Evolutionary conservation across 2,113 vertebrate species (phyloP), one percentile per base, ranked within the genome.

Genomic region (Microcebus murinus): DNA sequence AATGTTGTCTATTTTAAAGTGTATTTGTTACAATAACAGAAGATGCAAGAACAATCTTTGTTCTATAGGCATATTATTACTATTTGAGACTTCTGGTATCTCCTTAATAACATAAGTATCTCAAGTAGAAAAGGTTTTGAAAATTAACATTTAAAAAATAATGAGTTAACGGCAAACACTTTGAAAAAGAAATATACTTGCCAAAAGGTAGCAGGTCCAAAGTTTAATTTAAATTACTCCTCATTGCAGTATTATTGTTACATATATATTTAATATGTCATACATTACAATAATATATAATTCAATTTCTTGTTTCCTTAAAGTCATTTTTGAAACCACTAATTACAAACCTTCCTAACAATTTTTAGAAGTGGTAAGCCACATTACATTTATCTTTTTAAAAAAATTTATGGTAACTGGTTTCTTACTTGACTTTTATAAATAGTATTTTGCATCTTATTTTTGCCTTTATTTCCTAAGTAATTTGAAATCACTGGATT

Each of bases 371-470:
- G 45, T n/a, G 27, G 57, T 87, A 82, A 87, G 34, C 39, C 87
- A 87, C 91, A 92, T 93, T 81, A 65, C 77, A 77, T 94, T 96
- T 95, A 83, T 94, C 96, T 97, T 94, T 97, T 81, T 94, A 94
- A 91, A 95, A 96, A 98, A 93, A 96, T 88, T 97, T 97, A 68
- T 90, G 36, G 68, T 92, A 96, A 93, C 86, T 86, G 84, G 76
- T 95, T 97, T 97, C 94, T 97, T 97, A 97, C 93, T 94, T 96
- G 87, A 93, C 94, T 98, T 98, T 98, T 98, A 95, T 95, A 97
- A 97, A 95, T 90, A 95, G 63, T 95, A 82, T 95, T 94, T 97
- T 96, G 90, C 87, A 85, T 67, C 94, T 96, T 96, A 82, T 91
- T 97, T 97, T 97, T 96, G 81, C 61, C 80, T 93, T 96, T 97